Conservation (phyloP, 2,113 vertebrate species). For the Ondatra zibethicus region DNA sequence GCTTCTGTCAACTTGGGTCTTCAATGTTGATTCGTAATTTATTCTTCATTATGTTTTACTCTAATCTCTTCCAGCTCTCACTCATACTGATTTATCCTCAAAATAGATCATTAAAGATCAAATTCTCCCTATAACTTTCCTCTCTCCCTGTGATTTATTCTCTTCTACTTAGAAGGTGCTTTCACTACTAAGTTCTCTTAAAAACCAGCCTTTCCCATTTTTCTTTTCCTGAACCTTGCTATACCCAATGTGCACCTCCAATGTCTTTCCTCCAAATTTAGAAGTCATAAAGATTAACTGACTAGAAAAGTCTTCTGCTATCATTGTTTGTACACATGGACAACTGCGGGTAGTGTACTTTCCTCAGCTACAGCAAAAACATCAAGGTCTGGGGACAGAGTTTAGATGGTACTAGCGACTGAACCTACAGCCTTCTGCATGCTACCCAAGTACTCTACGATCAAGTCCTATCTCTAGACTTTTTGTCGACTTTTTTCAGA, state of each 20-base stretch:
- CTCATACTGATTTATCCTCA: neutral
- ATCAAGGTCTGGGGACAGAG: neutral
- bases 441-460: neutral
- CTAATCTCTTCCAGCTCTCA: neutral
- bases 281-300: neutral
- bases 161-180: neutral
- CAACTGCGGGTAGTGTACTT: neutral
- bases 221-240: neutral
- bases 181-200: neutral
- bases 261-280: neutral
- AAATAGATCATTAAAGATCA: neutral
- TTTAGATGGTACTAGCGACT: neutral
- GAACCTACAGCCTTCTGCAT: no score
- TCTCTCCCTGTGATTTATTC: neutral
- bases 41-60: neutral
- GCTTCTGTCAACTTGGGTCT: neutral
- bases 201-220: neutral
- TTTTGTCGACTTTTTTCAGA: neutral
- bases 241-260: neutral
- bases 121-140: neutral
- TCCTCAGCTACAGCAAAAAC: neutral
- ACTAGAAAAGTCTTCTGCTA: neutral
- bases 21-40: conserved; percentile 26
- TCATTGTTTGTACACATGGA: conserved; percentile 33
- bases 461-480: neutral